Evolutionary conservation across 2,113 vertebrate species (phyloP).

Genomic region (Scophthalmus maximus): DNA sequence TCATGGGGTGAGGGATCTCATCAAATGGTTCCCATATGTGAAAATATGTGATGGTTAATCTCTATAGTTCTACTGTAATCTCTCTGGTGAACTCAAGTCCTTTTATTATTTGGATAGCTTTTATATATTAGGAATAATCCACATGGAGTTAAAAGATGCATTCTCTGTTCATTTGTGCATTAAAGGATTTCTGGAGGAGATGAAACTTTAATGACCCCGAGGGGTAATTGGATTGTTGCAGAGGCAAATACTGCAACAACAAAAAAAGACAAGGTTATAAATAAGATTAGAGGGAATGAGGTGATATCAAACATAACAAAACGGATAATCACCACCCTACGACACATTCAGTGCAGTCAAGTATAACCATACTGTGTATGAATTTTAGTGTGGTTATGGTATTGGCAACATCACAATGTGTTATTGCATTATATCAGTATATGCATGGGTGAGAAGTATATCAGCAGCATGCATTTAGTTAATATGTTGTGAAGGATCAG

Average conservation of each 20-base stretch:
- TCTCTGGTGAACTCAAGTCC: neutral
- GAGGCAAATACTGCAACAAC: slow-evolving; percentile 51
- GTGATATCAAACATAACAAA: slow-evolving; percentile 36
- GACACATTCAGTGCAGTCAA: slow-evolving; percentile 4
- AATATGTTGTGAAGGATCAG: neutral
- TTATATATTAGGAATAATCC: neutral
- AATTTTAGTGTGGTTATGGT: neutral
- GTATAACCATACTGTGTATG: neutral
- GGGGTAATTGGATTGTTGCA: slow-evolving; percentile 57
- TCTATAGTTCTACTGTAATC: too few species aligned
- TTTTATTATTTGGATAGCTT: neutral
- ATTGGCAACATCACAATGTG: neutral
- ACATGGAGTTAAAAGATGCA: slow-evolving; percentile 43
- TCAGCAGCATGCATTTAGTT: neutral
- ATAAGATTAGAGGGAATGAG: slow-evolving; percentile 43
- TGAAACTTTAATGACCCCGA: slow-evolving; percentile 57
- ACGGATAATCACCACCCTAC: slow-evolving; percentile 15
- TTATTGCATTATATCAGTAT: neutral
- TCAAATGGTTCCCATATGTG: neutral
- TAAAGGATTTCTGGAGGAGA: slow-evolving; percentile 58
- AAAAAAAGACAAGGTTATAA: slow-evolving; percentile 49
- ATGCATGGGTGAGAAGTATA: neutral
- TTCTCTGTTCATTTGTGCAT: slow-evolving; percentile 62
- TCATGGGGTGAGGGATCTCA: neutral
- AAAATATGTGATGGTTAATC: neutral